These are phyloP conservation scores for Takifugu bimaculatus DNA, from an alignment of 2,113 vertebrate genomes.

Conservation along the genomic window DNA sequence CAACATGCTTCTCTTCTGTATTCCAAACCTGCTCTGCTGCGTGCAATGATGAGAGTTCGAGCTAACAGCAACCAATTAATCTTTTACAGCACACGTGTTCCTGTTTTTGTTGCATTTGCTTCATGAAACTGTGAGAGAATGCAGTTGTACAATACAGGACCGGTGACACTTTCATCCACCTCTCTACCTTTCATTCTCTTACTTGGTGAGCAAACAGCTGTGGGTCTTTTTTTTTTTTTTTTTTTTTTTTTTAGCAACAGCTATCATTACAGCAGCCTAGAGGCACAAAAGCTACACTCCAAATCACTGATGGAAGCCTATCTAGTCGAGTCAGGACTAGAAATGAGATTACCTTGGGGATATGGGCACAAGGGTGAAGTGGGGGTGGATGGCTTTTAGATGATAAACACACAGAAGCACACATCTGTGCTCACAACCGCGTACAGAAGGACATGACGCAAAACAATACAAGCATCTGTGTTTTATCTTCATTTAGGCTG, in stretches of 20 bases:
- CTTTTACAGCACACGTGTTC: slow-evolving; percentile 57
- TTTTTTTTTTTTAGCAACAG: slow-evolving; percentile 18
- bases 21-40: slow-evolving; percentile 41
- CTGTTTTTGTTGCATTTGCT: slow-evolving; percentile 51
- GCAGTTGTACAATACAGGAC: slow-evolving; percentile 48
- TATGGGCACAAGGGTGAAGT: background rate
- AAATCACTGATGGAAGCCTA: slow-evolving; percentile 51
- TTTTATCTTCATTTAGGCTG: slow-evolving; percentile 56
- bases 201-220: slow-evolving; percentile 63
- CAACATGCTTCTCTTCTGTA: slow-evolving; percentile 35
- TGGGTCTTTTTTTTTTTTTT: slow-evolving; percentile 25
- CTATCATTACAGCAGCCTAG: slow-evolving; percentile 57
- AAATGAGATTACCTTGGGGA: slow-evolving; percentile 43
- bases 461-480: slow-evolving; percentile 11
- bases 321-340: slow-evolving; percentile 37
- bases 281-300: slow-evolving; percentile 49
- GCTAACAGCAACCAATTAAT: slow-evolving; percentile 66
- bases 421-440: background rate
- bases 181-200: slow-evolving; percentile 41
- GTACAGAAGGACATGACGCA: slow-evolving; percentile 15
- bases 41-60: slow-evolving; percentile 59
- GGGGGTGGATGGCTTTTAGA: slow-evolving; percentile 19
- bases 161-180: slow-evolving; percentile 44
- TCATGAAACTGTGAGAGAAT: slow-evolving; percentile 39
- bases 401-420: slow-evolving; percentile 26